These are phyloP conservation scores for Pseudomyrmex cubaensis DNA, from an alignment of 1,140 invertebrate species.

Conservation along the genomic window DNA sequence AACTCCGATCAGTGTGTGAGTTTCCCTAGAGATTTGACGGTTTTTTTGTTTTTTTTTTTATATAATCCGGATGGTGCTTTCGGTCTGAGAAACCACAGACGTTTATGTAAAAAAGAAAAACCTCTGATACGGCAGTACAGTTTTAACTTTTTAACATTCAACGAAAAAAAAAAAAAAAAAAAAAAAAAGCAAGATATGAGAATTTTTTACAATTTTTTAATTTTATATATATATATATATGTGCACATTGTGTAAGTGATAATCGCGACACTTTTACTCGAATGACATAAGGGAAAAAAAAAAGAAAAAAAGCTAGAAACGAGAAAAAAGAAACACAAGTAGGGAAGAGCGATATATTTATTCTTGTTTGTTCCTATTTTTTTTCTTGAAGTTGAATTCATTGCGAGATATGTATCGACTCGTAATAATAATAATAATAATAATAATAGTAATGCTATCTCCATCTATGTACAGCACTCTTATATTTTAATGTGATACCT, in stretches of 20 bases:
- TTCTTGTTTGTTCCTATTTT: conserved; percentile 74
- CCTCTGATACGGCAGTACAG: conserved; percentile 63
- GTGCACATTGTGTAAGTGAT: conserved; percentile 75
- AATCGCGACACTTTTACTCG: conserved; percentile 77
- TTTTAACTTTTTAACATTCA: conserved; percentile 62
- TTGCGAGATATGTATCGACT: conserved; percentile 61
- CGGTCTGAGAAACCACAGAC: conserved; percentile 48
- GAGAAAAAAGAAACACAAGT: conserved; percentile 69
- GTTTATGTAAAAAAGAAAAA: conserved; percentile 5
- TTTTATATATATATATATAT: conserved; percentile 82
- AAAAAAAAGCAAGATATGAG: not conserved
- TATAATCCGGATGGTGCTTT: conserved; percentile 72
- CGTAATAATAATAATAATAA: conserved; percentile 58
- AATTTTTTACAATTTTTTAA: conserved; percentile 84
- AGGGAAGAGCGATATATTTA: conserved; percentile 52
- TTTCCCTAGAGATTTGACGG: conserved; percentile 49
- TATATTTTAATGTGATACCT: conserved; percentile 84
- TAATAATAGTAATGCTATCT: conserved; percentile 78
- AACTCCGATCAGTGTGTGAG: conserved; percentile 67
- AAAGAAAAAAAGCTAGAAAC: conserved; percentile 65
- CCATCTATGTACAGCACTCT: conserved; percentile 83
- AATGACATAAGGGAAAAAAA: conserved; percentile 40
- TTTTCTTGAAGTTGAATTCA: conserved; percentile 65
- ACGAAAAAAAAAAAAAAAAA: conserved; percentile 52
- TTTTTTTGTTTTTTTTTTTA: not conserved